phyloP scores from a whole-genome alignment of 2,888 invertebrate species.

The Noctua pronuba region DNA sequence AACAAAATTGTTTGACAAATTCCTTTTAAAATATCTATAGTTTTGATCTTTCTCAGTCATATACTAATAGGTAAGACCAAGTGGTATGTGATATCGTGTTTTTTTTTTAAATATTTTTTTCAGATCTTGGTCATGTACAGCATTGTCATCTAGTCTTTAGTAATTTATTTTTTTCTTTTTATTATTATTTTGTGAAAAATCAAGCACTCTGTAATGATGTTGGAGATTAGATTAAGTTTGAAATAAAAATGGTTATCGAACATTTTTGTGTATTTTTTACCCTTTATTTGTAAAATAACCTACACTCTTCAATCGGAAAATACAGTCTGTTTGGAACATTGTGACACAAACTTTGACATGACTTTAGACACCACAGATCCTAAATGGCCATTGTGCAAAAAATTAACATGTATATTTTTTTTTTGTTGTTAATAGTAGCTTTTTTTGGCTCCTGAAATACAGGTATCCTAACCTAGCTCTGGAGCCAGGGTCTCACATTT shows the following conservation, averaged over 20 bases:
- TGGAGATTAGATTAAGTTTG: slow-evolving; percentile 86
- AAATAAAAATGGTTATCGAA: slow-evolving; percentile 86
- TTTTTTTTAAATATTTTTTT: slow-evolving; percentile 69
- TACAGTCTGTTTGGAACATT: too few species aligned
- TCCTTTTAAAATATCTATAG: background rate
- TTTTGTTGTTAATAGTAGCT: too few species aligned
- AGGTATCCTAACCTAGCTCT: too few species aligned
- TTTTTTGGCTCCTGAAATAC: too few species aligned
- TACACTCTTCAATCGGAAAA: background rate
- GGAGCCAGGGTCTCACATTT: too few species aligned
- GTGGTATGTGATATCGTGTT: slow-evolving; percentile 75
- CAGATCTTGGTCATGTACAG: slow-evolving; percentile 79
- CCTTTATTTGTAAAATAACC: background rate
- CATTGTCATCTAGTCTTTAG: slow-evolving; percentile 87
- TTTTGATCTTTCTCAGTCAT: slow-evolving; percentile 35
- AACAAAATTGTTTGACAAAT: background rate
- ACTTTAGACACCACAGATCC: too few species aligned
- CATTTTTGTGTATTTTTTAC: slow-evolving; percentile 65
- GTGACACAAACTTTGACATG: too few species aligned
- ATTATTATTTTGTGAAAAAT: slow-evolving; percentile 68
- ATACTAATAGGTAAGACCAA: slow-evolving; percentile 64
- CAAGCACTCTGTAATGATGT: slow-evolving; percentile 80
- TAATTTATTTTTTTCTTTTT: slow-evolving; percentile 83
- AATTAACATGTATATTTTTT: too few species aligned
- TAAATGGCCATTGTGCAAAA: too few species aligned